Conservation (phyloP, 2,797 vertebrate genomes). For the Bothrops alternatus region DNA sequence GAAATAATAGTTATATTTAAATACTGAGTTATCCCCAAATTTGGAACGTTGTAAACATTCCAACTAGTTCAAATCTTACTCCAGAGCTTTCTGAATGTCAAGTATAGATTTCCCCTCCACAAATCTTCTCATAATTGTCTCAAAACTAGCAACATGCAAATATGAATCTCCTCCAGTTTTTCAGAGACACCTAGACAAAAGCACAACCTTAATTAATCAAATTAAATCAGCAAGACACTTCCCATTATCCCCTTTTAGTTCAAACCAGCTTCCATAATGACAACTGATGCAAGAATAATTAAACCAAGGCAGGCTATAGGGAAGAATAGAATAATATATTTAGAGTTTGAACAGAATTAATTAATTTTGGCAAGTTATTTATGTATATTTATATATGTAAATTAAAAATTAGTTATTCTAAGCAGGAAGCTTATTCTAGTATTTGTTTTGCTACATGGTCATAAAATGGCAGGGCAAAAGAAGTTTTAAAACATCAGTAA, state of each 20-base stretch:
- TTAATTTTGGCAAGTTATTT: constrained; percentile 77
- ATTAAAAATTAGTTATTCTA: constrained; percentile 71
- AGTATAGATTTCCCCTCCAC: not conserved
- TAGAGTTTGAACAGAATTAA: constrained; percentile 74
- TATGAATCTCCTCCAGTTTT: constrained; percentile 43
- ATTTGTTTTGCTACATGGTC: constrained; percentile 49
- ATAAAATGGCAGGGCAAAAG: constrained; percentile 45
- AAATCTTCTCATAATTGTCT: constrained; percentile 26
- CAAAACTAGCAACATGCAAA: constrained; percentile 22
- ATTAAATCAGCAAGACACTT: constrained; percentile 70
- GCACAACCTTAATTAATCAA: constrained; percentile 69
- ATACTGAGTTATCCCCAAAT: not conserved
- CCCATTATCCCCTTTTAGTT: constrained; percentile 69
- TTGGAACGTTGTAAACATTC: not conserved
- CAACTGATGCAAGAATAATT: constrained; percentile 76
- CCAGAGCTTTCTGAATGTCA: not conserved
- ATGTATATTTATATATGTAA: constrained; percentile 80
- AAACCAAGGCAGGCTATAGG: constrained; percentile 65
- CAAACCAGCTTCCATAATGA: constrained; percentile 69
- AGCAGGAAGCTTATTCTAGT: constrained; percentile 53
- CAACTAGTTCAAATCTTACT: not conserved
- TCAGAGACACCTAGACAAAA: constrained; percentile 60
- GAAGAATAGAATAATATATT: constrained; percentile 68
- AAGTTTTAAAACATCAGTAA: constrained; percentile 39
- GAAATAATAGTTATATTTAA: not conserved